Evolutionary conservation across 2,797 vertebrate genomes (phyloP).

Genomic region (Podarcis lilfordi): DNA sequence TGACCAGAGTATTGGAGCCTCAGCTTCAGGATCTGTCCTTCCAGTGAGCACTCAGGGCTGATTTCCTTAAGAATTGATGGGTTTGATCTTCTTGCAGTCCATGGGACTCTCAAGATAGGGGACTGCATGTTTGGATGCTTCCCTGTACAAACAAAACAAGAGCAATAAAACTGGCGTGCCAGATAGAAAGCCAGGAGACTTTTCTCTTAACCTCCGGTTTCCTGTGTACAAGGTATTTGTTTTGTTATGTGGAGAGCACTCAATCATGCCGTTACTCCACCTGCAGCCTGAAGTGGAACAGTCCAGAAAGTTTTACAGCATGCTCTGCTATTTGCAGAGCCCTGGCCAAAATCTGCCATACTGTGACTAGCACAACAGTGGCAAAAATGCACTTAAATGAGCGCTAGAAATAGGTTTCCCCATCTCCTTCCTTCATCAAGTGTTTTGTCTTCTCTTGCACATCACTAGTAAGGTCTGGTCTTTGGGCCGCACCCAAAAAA

Average conservation of each 20-base stretch:
- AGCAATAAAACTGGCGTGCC: not conserved
- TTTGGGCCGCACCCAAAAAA: conserved; percentile 7
- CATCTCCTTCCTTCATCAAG: not conserved
- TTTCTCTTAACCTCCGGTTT: not conserved
- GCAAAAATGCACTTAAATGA: not conserved
- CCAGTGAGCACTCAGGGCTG: no score
- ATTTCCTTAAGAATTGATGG: no score
- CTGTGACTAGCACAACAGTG: not conserved
- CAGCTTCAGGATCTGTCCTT: no score
- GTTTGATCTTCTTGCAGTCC: no score
- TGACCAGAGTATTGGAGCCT: no score
- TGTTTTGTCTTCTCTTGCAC: conserved; percentile 17
- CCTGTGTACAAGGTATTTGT: not conserved
- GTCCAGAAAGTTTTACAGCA: not conserved
- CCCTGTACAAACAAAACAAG: not conserved
- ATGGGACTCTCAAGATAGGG: not conserved
- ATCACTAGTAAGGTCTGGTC: not conserved
- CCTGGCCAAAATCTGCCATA: not conserved
- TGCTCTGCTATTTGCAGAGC: not conserved
- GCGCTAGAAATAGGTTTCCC: not conserved
- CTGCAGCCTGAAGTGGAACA: not conserved
- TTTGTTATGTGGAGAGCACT: not conserved
- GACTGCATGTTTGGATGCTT: not conserved
- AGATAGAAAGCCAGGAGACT: not conserved
- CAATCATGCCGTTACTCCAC: not conserved